Conservation (phyloP, 2,113 vertebrate genomes). For the Dipodomys merriami region DNA sequence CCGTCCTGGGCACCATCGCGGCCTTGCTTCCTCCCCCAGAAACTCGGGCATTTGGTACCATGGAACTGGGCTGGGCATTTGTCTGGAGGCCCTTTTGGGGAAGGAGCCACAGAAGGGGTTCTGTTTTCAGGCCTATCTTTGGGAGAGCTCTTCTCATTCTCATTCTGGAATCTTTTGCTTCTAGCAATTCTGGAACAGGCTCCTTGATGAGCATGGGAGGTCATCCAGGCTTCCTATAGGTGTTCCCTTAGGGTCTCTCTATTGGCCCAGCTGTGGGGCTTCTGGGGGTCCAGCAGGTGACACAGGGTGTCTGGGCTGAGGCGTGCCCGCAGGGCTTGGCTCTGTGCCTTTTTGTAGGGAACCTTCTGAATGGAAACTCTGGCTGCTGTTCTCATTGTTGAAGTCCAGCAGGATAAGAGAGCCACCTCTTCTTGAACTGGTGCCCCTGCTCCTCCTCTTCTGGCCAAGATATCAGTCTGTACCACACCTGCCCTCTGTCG, state of each 20-base stretch:
- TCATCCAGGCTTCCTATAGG: constrained; percentile 55
- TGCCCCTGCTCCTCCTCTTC: constrained; percentile 72
- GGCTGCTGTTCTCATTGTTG: constrained; percentile 83
- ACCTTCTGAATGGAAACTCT: constrained; percentile 80
- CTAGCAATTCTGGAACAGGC: constrained; percentile 37
- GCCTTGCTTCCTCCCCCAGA: constrained; percentile 55
- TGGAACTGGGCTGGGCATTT: constrained; percentile 14
- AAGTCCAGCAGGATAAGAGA: constrained; percentile 84
- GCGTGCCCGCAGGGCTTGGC: constrained; percentile 78
- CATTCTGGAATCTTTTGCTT: constrained; percentile 38
- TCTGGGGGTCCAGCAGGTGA: constrained; percentile 75
- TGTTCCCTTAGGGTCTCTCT: constrained; percentile 58
- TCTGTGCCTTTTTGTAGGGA: constrained; percentile 78
- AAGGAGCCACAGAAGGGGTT: constrained; percentile 73
- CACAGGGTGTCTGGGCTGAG: constrained; percentile 77
- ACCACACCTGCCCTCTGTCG: constrained; percentile 71
- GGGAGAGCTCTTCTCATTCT: constrained; percentile 64
- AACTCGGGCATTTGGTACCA: constrained; percentile 25
- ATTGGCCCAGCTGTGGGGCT: constrained; percentile 78
- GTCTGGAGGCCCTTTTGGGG: constrained; percentile 73
- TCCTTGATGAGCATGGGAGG: neutral
- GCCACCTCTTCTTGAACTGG: constrained; percentile 73
- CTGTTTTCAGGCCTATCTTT: constrained; percentile 74
- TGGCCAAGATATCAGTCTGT: constrained; percentile 77
- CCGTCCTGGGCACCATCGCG: constrained; percentile 60